Conservation (phyloP, 2,113 vertebrate genomes). For the Oncorhynchus gorbuscha region DNA sequence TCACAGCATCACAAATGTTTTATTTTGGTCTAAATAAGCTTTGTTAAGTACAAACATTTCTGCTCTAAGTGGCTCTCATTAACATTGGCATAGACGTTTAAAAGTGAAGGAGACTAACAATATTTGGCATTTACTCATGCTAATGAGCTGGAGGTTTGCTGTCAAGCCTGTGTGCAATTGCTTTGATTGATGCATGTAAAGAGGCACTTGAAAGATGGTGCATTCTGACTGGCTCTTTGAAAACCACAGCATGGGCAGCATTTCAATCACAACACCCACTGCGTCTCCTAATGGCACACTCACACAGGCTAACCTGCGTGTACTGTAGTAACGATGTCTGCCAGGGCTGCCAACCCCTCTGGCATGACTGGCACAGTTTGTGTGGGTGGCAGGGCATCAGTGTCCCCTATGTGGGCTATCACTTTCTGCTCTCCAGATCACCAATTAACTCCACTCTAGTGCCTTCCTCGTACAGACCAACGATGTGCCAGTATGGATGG, state of each 20-base stretch:
- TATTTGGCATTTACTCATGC: conserved; percentile 50
- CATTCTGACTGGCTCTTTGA: conserved; percentile 34
- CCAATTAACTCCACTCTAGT: no score
- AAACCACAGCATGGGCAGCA: conserved; percentile 1
- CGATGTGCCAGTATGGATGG: no score
- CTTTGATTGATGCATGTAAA: conserved; percentile 60
- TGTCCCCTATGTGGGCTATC: conserved; percentile 34
- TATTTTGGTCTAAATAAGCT: not conserved
- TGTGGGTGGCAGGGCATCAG: not conserved
- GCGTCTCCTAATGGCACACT: not conserved
- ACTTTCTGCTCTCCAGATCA: no score
- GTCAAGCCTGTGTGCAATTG: conserved; percentile 52
- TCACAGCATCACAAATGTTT: not conserved
- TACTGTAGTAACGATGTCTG: conserved; percentile 15
- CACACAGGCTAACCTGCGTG: conserved; percentile 4
- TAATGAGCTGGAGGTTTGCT: conserved; percentile 56
- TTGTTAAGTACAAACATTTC: not conserved
- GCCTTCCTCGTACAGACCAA: no score
- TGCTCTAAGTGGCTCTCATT: no score
- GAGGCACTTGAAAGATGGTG: conserved; percentile 43
- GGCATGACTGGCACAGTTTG: conserved; percentile 35
- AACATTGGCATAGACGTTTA: conserved; percentile 32
- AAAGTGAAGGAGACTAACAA: conserved; percentile 31
- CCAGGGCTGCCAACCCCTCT: conserved; percentile 41
- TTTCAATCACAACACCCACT: conserved; percentile 18